Percentiles rank a stretch among this genome's conserved stretches.
Evolutionary conservation across 2,797 vertebrate genomes (phyloP).

Genomic region (Brotula barbata): DNA sequence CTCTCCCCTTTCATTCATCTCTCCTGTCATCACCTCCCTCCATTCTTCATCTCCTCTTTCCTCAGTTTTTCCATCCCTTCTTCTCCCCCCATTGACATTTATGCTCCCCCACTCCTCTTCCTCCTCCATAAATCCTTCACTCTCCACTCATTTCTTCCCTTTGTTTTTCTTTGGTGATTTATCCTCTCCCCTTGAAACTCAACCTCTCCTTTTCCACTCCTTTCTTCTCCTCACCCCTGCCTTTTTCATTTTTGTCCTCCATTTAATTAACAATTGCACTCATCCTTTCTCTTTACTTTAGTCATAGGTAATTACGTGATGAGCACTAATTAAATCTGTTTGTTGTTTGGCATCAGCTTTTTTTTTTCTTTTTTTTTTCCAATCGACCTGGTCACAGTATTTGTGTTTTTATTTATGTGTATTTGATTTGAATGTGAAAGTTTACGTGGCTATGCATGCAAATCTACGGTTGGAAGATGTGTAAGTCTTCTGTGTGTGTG

Average conservation of each 20-base stretch:
- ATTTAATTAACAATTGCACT: constrained; percentile 22
- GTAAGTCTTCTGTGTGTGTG: neutral
- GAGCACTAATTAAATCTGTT: constrained; percentile 63
- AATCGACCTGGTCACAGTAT: constrained; percentile 57
- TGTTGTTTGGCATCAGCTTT: constrained; percentile 66
- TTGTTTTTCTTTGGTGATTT: neutral
- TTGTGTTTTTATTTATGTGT: constrained; percentile 14
- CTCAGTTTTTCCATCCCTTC: neutral
- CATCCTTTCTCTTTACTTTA: constrained; percentile 37
- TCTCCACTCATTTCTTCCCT: neutral
- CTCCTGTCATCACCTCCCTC: constrained; percentile 9
- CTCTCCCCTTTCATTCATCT: constrained; percentile 27
- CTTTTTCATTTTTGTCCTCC: neutral
- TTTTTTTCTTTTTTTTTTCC: no score
- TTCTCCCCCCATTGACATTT: constrained; percentile 10
- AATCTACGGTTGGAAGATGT: constrained; percentile 11
- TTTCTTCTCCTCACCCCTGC: neutral
- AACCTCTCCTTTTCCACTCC: neutral
- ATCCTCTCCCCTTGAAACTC: constrained; percentile 1
- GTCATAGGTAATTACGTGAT: constrained; percentile 47
- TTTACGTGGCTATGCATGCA: constrained; percentile 12
- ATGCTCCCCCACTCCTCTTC: neutral
- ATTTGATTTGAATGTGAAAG: constrained; percentile 11
- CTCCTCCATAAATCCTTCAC: constrained; percentile 12
- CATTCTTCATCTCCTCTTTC: constrained; percentile 4